Percentiles rank a stretch among this genome's conserved stretches.
These are phyloP conservation scores for Yponomeuta malinellus DNA, from an alignment of 2,888 invertebrate genomes.

Conservation along the genomic window DNA sequence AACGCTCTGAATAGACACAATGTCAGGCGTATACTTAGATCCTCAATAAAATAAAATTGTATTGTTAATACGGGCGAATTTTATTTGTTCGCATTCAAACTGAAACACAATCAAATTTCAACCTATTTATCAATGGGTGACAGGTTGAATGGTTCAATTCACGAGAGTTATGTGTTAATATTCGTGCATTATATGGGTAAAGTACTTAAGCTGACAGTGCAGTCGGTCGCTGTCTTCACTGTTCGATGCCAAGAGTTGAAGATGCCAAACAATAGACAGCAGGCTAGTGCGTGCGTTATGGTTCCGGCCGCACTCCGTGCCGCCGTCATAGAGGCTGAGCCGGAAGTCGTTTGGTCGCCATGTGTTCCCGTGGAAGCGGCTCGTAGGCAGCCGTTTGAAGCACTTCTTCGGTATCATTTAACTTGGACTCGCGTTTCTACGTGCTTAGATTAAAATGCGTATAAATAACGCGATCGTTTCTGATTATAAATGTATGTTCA, in stretches of 20 bases:
- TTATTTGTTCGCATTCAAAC: conserved; percentile 4
- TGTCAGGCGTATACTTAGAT: background rate
- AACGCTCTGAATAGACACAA: background rate
- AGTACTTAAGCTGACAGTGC: conserved; percentile 63
- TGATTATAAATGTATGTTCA: no score
- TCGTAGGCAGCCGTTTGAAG: background rate
- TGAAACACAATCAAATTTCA: background rate
- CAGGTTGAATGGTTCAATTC: conserved; percentile 37
- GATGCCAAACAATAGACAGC: conserved; percentile 73
- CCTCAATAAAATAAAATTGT: background rate
- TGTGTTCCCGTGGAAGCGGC: conserved; percentile 1
- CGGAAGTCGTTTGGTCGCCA: conserved; percentile 52
- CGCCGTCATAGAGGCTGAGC: conserved; percentile 28
- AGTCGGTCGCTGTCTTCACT: conserved; percentile 47
- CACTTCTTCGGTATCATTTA: conserved; percentile 10
- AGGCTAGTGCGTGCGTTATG: conserved; percentile 49
- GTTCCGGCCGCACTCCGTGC: conserved; percentile 54
- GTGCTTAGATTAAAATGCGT: no score
- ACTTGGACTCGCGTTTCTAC: background rate
- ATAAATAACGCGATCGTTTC: no score
- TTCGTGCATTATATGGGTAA: conserved; percentile 58
- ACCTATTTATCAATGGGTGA: conserved; percentile 16
- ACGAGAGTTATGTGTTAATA: conserved; percentile 47
- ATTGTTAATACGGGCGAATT: background rate
- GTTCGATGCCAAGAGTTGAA: conserved; percentile 68